Evolutionary conservation across 2,797 vertebrate genomes (phyloP).

Genomic region (Myiotriccus ornatus): DNA sequence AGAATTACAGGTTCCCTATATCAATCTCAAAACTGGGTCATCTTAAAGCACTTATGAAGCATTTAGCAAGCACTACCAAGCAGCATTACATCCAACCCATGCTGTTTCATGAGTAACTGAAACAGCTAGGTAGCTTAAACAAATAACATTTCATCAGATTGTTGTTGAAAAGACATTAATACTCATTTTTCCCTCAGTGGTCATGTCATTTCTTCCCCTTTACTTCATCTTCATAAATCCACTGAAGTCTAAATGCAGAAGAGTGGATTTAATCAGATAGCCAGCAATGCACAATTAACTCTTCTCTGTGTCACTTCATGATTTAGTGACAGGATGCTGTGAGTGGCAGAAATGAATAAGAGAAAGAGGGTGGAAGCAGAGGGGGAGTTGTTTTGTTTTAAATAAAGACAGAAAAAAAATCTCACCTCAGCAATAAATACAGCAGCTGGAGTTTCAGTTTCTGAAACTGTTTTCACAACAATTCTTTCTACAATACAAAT

Average conservation of each 20-base stretch:
- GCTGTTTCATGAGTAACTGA: slow-evolving; percentile 40
- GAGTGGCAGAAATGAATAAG: not conserved
- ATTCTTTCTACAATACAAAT: not conserved
- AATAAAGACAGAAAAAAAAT: not conserved
- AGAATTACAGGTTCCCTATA: not conserved
- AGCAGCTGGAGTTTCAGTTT: not conserved
- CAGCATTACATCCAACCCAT: slow-evolving; percentile 19
- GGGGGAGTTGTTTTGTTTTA: not conserved
- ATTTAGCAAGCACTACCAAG: slow-evolving; percentile 18
- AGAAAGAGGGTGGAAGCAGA: not conserved
- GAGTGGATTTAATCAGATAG: slow-evolving; percentile 28
- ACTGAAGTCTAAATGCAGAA: slow-evolving; percentile 13
- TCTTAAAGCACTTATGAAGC: slow-evolving; percentile 17
- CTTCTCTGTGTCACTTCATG: slow-evolving; percentile 15
- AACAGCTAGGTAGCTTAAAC: slow-evolving; percentile 40
- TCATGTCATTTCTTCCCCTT: slow-evolving; percentile 14
- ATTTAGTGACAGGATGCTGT: not conserved
- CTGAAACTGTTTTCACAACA: not conserved
- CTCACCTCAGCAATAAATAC: not conserved
- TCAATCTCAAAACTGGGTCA: slow-evolving; percentile 1
- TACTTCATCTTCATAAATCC: slow-evolving; percentile 51
- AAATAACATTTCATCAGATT: slow-evolving; percentile 11
- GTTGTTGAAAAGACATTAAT: slow-evolving; percentile 22
- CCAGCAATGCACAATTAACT: slow-evolving; percentile 33
- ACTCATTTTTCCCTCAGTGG: slow-evolving; percentile 37